These are phyloP conservation scores for Poeciliopsis retropinna DNA, from an alignment of 2,113 vertebrate species.

Conservation along the genomic window DNA sequence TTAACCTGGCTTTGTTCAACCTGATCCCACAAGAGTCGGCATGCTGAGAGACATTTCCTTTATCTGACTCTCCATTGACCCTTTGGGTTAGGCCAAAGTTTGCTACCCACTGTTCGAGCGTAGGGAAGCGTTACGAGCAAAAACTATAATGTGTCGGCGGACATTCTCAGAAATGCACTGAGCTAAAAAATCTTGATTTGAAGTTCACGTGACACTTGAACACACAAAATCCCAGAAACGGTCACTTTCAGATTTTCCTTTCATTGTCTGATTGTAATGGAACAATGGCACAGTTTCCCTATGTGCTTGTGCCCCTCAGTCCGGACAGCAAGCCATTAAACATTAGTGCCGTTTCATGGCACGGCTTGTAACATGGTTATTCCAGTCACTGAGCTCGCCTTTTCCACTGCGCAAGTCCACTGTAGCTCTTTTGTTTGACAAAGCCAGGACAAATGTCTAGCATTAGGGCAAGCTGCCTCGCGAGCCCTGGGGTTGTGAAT, in stretches of 20 bases:
- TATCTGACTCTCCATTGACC: slow-evolving; percentile 42
- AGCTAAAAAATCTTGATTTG: slow-evolving; percentile 9
- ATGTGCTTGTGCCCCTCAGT: slow-evolving; percentile 56
- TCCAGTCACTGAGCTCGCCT: slow-evolving; percentile 63
- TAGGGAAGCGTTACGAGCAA: slow-evolving; percentile 22
- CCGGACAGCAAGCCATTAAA: slow-evolving; percentile 73
- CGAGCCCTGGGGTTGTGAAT: slow-evolving; percentile 7
- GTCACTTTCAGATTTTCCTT: slow-evolving; percentile 25
- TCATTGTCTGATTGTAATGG: slow-evolving; percentile 29
- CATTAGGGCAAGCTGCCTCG: slow-evolving; percentile 16
- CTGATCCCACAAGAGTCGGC: slow-evolving; percentile 61
- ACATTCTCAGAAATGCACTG: slow-evolving; percentile 18
- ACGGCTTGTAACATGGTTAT: slow-evolving; percentile 69
- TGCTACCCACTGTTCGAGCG: slow-evolving; percentile 31
- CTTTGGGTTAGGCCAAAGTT: slow-evolving; percentile 54
- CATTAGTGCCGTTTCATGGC: slow-evolving; percentile 67
- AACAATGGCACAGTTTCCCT: slow-evolving; percentile 51
- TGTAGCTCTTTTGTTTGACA: slow-evolving; percentile 51
- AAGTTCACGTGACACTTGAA: slow-evolving; percentile 26
- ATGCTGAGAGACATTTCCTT: slow-evolving; percentile 46
- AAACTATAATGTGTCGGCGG: slow-evolving; percentile 18
- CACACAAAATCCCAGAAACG: slow-evolving; percentile 1
- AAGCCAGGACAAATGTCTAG: slow-evolving; percentile 23
- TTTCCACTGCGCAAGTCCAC: slow-evolving; percentile 35
- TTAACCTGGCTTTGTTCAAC: slow-evolving; percentile 59